These are phyloP conservation scores for Tenrec ecaudatus DNA, from an alignment of 2,113 vertebrate species.

Conservation along the genomic window DNA sequence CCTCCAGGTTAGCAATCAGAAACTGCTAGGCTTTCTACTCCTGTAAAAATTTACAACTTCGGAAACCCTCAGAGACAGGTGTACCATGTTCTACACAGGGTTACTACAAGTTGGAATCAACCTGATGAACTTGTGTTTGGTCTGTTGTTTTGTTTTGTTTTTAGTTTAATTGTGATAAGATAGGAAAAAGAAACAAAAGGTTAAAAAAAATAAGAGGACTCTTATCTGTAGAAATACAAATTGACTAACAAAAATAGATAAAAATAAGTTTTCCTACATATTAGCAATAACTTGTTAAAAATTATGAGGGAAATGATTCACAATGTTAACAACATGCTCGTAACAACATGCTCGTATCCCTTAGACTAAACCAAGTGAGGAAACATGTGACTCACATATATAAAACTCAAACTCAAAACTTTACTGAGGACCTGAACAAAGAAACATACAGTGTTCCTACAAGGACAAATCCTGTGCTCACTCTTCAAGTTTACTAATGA, in stretches of 20 bases:
- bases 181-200: no score
- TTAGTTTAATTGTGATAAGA: no score
- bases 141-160: no score
- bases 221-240: not conserved
- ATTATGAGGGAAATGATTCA: not conserved
- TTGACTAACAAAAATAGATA: not conserved
- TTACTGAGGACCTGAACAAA: not conserved
- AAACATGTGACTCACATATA: not conserved
- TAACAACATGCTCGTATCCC: not conserved
- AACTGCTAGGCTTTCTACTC: no score
- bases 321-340: not conserved
- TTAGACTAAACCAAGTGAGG: not conserved
- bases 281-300: not conserved
- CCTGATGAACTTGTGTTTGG: no score
- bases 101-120: no score
- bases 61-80: no score
- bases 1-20: no score
- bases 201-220: not conserved
- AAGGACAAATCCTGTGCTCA: not conserved
- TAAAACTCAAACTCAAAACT: not conserved
- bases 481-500: constrained; percentile 19
- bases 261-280: not conserved
- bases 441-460: not conserved
- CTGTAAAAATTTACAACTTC: no score
- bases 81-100: no score